These are phyloP conservation scores for Heliconius himera DNA, from an alignment of 1,140 invertebrate genomes.

Conservation along the genomic window DNA sequence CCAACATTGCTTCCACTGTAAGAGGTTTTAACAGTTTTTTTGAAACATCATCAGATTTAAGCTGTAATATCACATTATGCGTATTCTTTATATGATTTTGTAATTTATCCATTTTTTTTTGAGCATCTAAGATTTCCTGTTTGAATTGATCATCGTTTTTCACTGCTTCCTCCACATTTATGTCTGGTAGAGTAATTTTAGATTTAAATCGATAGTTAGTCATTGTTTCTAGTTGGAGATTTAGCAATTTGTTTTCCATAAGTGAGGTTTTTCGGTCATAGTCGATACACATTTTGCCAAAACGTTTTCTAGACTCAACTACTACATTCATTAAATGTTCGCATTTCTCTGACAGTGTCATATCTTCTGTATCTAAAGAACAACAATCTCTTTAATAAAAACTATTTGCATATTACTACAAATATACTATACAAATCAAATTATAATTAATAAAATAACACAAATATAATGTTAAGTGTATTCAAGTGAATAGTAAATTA, in stretches of 20 bases:
- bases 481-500: background rate
- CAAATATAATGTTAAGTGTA: too few species aligned
- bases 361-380: constrained; percentile 49
- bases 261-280: constrained; percentile 61
- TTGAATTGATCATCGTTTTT: constrained; percentile 59
- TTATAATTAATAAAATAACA: background rate
- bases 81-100: constrained; percentile 51
- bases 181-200: constrained; percentile 47
- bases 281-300: constrained; percentile 65
- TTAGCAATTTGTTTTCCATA: constrained; percentile 64
- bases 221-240: constrained; percentile 57
- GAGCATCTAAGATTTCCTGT: constrained; percentile 48
- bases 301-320: constrained; percentile 64
- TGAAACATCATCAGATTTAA: constrained; percentile 54
- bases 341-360: constrained; percentile 58
- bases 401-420: background rate
- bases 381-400: background rate
- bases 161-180: constrained; percentile 45
- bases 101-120: constrained; percentile 53
- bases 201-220: constrained; percentile 56
- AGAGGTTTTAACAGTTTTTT: constrained; percentile 52
- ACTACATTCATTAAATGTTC: constrained; percentile 69
- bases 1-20: constrained; percentile 50
- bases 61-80: constrained; percentile 55
- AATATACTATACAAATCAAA: background rate